A percentile compares a stretch with the other conserved stretches of the same genome.
These are phyloP conservation scores for Tichodroma muraria DNA, from an alignment of 2,113 vertebrate genomes.

Conservation along the genomic window DNA sequence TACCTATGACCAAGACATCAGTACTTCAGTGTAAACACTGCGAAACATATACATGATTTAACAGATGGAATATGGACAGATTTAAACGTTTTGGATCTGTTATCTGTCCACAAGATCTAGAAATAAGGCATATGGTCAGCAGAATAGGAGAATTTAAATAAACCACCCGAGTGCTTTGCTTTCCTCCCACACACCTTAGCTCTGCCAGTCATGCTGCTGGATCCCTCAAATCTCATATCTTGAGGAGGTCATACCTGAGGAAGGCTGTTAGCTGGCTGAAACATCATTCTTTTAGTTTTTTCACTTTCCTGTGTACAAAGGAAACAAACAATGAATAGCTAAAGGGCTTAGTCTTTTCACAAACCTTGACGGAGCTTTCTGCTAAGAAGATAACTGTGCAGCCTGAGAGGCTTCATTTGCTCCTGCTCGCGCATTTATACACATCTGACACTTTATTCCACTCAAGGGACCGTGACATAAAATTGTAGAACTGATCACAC, in stretches of 20 bases:
- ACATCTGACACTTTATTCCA: neutral
- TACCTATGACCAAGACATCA: conserved; percentile 4
- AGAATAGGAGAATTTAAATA: neutral
- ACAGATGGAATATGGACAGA: neutral
- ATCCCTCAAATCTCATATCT: neutral
- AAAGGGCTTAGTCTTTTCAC: neutral
- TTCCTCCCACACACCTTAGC: conserved; percentile 46
- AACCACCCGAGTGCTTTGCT: neutral
- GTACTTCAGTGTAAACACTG: neutral
- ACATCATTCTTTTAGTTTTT: conserved; percentile 62
- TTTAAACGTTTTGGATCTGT: neutral
- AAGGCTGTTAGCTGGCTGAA: conserved; percentile 68
- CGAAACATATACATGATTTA: neutral
- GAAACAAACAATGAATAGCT: conserved; percentile 10
- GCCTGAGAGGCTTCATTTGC: neutral
- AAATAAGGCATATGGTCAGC: conserved; percentile 56
- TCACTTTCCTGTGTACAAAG: conserved; percentile 65
- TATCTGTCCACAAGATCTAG: neutral
- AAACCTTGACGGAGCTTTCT: neutral
- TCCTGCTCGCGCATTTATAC: neutral
- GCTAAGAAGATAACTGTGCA: neutral
- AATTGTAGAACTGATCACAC: neutral
- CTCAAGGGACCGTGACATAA: neutral
- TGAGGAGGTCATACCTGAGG: conserved; percentile 67
- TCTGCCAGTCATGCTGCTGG: conserved; percentile 29